phyloP scores from a whole-genome alignment of 2,888 invertebrate genomes.

The Chrysolina oricalcia region DNA sequence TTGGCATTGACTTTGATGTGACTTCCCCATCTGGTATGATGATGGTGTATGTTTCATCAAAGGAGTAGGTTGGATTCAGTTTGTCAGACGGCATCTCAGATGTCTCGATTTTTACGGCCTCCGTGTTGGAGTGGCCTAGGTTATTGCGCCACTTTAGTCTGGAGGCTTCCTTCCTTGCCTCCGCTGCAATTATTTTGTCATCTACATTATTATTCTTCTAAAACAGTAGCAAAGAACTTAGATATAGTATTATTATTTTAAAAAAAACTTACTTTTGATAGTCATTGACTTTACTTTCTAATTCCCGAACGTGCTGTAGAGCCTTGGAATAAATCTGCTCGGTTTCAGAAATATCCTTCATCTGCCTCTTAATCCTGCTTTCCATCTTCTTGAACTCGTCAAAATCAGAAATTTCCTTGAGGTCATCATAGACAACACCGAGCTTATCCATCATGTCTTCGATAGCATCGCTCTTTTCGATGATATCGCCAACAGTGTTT shows the following conservation, averaged over 20 bases:
- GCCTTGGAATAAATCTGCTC: conserved; percentile 70
- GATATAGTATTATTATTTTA: neutral
- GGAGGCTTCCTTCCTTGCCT: too few species aligned
- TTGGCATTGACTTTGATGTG: too few species aligned
- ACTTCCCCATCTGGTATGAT: too few species aligned
- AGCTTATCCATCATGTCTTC: conserved; percentile 57
- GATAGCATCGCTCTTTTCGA: conserved; percentile 53
- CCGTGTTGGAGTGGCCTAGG: too few species aligned
- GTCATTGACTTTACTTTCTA: conserved; percentile 72
- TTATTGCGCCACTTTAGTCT: too few species aligned
- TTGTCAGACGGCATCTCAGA: too few species aligned
- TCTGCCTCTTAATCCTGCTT: conserved; percentile 66
- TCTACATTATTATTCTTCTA: too few species aligned
- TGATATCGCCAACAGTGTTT: conserved; percentile 50
- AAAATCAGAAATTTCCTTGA: conserved; percentile 51
- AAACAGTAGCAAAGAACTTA: too few species aligned
- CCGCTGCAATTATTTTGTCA: too few species aligned
- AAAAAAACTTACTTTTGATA: conserved; percentile 60
- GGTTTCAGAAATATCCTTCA: conserved; percentile 62
- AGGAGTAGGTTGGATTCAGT: too few species aligned
- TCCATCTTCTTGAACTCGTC: conserved; percentile 67
- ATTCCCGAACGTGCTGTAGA: conserved; percentile 72
- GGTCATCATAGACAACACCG: conserved; percentile 55
- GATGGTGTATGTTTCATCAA: too few species aligned
- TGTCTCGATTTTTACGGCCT: too few species aligned